Evolutionary conservation across 2,113 vertebrate species (phyloP).

Genomic region (Nothobranchius furzeri): DNA sequence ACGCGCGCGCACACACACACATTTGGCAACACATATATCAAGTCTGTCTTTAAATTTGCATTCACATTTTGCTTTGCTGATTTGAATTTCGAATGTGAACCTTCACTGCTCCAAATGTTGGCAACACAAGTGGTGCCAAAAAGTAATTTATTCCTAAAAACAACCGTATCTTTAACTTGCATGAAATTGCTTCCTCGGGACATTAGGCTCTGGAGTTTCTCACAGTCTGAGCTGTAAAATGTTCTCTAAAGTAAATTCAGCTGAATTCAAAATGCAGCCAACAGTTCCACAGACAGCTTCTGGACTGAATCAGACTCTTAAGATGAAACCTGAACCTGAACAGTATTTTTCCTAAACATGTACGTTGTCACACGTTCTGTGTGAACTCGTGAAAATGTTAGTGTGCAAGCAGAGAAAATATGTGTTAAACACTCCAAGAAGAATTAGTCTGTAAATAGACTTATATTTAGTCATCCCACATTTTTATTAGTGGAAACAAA

Average conservation of each 20-base stretch:
- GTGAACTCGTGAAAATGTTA: slow-evolving; percentile 25
- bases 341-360: neutral
- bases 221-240: slow-evolving; percentile 1
- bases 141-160: slow-evolving; percentile 29
- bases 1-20: slow-evolving; percentile 7
- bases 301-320: slow-evolving; percentile 4
- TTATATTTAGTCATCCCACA: neutral
- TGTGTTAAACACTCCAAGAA: slow-evolving; percentile 16
- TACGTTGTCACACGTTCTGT: neutral
- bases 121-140: slow-evolving; percentile 4
- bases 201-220: slow-evolving; percentile 1
- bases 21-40: neutral
- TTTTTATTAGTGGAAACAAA: no score
- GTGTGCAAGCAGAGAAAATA: slow-evolving; percentile 29
- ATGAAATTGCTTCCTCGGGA: slow-evolving; percentile 2
- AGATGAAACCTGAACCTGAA: neutral
- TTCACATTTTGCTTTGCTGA: slow-evolving; percentile 25
- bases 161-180: slow-evolving; percentile 22
- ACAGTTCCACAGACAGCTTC: neutral
- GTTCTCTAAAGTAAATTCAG: slow-evolving; percentile 4
- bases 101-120: slow-evolving; percentile 16
- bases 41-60: slow-evolving; percentile 38
- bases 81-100: slow-evolving; percentile 44
- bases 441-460: neutral
- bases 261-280: slow-evolving; percentile 12